Evolutionary conservation across 2,797 vertebrate genomes (phyloP), one percentile per base, ranked within the genome.

Genomic region (Lagocephalus sceleratus): DNA sequence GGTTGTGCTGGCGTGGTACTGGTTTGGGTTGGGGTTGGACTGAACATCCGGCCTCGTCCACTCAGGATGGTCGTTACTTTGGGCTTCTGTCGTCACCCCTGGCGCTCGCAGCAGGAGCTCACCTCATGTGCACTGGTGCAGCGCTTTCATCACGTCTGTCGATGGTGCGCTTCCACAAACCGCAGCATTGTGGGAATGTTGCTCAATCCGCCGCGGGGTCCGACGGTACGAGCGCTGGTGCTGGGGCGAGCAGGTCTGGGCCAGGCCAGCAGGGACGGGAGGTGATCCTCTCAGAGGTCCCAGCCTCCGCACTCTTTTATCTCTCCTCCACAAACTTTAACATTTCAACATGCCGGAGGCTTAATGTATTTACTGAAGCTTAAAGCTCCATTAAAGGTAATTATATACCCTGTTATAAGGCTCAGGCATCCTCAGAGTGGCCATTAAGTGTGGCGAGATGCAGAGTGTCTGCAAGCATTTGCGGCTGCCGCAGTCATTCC

Each of bases 381-480:
- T 75, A 84, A 88, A 88, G 82, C 73, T 71, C 76, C 76, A 89
- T 89, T 90, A 89, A 86, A 84, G 82, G 76, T 83, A 80, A 89
- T 91, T 86, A 86, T 76, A 83, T 75, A 78, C 62, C 51, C 79
- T 10, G 62, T 86, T 85, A 86, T 87, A 84, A 85, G 62, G 68
- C 75, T 45, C 61, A 71, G 78, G 51, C 63, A 29, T 82, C 71
- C 82, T 75, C 65, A 66, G 71, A 78, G 73, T 64, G 71, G 71
- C 68, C 81, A 70, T 88, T 87, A 85, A 85, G 73, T 76, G 66
- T 68, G 78, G 73, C 72, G 65, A 72, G 65, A 69, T 73, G 71
- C 25, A 8, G 54, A 41, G 50, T 60, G 65, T 62, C 58, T 75
- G 82, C 66, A 70, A 73, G 74, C 70, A 68, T 78, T 73, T 75